These are phyloP conservation scores for Dreissena polymorpha DNA, from an alignment of 1,140 invertebrate species.

Conservation along the genomic window DNA sequence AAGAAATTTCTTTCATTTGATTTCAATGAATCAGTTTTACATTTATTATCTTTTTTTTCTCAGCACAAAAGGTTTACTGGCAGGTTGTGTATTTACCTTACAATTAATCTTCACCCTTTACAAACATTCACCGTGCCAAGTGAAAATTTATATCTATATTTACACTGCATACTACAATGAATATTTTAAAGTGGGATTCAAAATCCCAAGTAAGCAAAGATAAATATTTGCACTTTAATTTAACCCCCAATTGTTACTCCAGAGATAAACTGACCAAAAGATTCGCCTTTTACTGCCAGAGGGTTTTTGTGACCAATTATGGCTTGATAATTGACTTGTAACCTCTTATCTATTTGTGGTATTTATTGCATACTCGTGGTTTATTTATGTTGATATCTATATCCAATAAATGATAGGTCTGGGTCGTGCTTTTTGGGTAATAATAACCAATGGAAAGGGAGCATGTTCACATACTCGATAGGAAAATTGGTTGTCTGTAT, in stretches of 20 bases:
- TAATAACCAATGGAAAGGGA: too few relatives aligned
- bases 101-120: too few relatives aligned
- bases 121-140: too few relatives aligned
- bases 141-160: background rate
- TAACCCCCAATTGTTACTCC: background rate
- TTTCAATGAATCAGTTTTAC: too few relatives aligned
- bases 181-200: background rate
- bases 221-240: background rate
- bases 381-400: constrained; percentile 20
- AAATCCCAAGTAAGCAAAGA: background rate
- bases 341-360: constrained; percentile 42
- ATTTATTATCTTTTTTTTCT: too few relatives aligned
- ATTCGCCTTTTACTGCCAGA: background rate
- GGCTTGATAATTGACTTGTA: constrained; percentile 45
- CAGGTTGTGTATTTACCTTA: too few relatives aligned
- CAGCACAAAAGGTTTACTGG: too few relatives aligned
- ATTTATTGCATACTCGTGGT: constrained; percentile 33
- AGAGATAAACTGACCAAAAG: constrained; percentile 1
- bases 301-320: background rate
- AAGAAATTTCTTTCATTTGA: too few relatives aligned
- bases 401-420: constrained; percentile 47
- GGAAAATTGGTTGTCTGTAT: too few relatives aligned
- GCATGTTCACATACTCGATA: too few relatives aligned
- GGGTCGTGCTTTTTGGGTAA: background rate
- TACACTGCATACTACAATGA: constrained; percentile 1